These are phyloP conservation scores for Drosophila fulvimacula DNA, from an alignment of 2,888 invertebrate genomes.

Conservation along the genomic window DNA sequence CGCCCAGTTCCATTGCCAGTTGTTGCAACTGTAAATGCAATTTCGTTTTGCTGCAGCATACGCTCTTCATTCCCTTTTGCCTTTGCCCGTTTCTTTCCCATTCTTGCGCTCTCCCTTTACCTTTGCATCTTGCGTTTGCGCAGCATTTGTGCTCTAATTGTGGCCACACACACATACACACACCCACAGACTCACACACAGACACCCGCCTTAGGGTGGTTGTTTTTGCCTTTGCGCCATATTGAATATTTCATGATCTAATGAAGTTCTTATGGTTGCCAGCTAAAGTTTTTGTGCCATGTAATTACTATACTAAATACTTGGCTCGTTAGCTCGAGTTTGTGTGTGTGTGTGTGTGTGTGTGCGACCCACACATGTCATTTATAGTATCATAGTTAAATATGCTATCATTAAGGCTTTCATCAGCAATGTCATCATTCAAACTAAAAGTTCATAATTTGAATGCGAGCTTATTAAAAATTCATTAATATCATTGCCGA, in stretches of 20 bases:
- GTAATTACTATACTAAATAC: constrained; percentile 52
- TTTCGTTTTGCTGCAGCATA: constrained; percentile 24
- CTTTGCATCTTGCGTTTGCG: constrained; percentile 64
- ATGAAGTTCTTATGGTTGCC: constrained; percentile 73
- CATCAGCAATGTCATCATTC: constrained; percentile 79
- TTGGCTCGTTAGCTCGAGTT: constrained; percentile 38
- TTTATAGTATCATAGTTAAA: constrained; percentile 64
- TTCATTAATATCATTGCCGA: constrained; percentile 45
- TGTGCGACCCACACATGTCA: constrained; percentile 56
- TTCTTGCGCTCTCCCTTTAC: constrained; percentile 1
- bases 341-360: constrained; percentile 12
- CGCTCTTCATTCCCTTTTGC: constrained; percentile 17
- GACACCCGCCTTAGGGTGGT: constrained; percentile 39
- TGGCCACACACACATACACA: constrained; percentile 47
- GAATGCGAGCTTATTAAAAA: constrained; percentile 64
- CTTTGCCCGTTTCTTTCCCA: background rate
- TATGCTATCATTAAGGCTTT: constrained; percentile 77
- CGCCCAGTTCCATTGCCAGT: constrained; percentile 5
- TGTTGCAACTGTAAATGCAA: constrained; percentile 51
- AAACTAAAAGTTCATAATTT: constrained; percentile 66
- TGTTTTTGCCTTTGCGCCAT: constrained; percentile 67
- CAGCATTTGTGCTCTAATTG: constrained; percentile 76
- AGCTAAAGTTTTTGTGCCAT: constrained; percentile 45
- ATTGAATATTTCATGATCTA: constrained; percentile 81
- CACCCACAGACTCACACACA: constrained; percentile 4